Percentiles rank a stretch among this genome's conserved stretches.
These are phyloP conservation scores for Imbricaverruca yamaguchii DNA, from an alignment of 2,888 invertebrate genomes.

Conservation along the genomic window DNA sequence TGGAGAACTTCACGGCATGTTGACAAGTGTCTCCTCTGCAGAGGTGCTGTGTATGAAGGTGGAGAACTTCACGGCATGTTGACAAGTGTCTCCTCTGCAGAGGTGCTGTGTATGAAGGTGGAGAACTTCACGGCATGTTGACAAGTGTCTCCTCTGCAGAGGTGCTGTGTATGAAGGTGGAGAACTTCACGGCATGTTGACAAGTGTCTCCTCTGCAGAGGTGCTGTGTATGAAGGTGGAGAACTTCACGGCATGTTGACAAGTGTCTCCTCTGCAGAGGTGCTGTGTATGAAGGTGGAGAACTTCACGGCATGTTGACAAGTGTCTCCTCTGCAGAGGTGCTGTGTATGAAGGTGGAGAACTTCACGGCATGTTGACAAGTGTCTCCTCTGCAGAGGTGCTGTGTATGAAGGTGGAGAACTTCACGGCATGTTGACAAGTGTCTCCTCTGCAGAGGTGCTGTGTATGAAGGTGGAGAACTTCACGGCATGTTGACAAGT, in stretches of 20 bases:
- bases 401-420: constrained; percentile 19
- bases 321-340: constrained; percentile 11
- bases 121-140: constrained; percentile 22
- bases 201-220: too few species aligned
- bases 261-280: constrained; percentile 6
- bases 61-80: constrained; percentile 23
- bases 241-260: too few species aligned
- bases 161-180: constrained; percentile 16
- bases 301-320: too few species aligned
- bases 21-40: too few species aligned
- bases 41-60: constrained; percentile 16
- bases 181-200: constrained; percentile 22
- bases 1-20: constrained; percentile 23
- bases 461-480: constrained; percentile 20
- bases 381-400: constrained; percentile 6
- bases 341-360: constrained; percentile 17
- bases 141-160: too few species aligned
- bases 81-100: too few species aligned
- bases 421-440: too few species aligned
- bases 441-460: constrained; percentile 5
- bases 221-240: constrained; percentile 18
- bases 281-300: constrained; percentile 17
- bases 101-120: constrained; percentile 16
- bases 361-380: too few species aligned
- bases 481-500: too few species aligned